These are phyloP conservation scores for Montipora capricornis DNA, from an alignment of 64 coral and sea anemone genomes.

Conservation along the genomic window DNA sequence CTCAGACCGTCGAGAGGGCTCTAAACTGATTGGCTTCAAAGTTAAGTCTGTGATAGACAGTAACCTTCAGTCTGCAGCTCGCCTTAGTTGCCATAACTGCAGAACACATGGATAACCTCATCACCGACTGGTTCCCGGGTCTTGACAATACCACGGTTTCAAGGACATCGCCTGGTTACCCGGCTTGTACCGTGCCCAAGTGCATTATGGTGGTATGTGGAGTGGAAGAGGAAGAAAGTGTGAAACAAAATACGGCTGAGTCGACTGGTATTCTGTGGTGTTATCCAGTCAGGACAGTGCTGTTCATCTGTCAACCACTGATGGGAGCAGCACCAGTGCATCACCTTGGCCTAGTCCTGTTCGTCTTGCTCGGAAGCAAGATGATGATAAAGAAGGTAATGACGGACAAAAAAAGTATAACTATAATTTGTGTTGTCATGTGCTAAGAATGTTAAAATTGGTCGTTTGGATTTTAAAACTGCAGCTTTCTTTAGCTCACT, in stretches of 20 bases:
- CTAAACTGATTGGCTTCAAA: constrained; percentile 77
- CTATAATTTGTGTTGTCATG: too few species aligned
- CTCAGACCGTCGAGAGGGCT: constrained; percentile 1
- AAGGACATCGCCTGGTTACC: constrained; percentile 92
- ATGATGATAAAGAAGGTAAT: constrained; percentile 12
- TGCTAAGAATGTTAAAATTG: too few species aligned
- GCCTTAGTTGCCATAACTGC: constrained; percentile 83
- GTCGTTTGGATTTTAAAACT: too few species aligned
- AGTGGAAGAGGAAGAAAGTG: constrained; percentile 45
- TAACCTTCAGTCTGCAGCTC: constrained; percentile 74
- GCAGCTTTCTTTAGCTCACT: too few species aligned
- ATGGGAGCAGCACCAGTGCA: constrained; percentile 78
- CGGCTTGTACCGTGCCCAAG: constrained; percentile 87
- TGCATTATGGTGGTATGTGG: constrained; percentile 81
- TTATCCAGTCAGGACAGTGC: constrained; percentile 44
- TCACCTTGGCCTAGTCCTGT: constrained; percentile 95
- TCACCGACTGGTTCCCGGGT: constrained; percentile 99
- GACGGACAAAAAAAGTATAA: neutral
- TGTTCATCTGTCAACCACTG: constrained; percentile 75
- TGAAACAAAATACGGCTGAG: neutral
- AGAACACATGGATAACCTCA: constrained; percentile 94
- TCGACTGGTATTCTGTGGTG: neutral
- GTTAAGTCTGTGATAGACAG: constrained; percentile 85
- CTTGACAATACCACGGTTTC: constrained; percentile 94
- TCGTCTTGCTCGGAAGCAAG: constrained; percentile 53